Evolutionary conservation across 2,888 invertebrate species (phyloP), one percentile per base, ranked within the genome.

Genomic region (Dyspetes luteomarginatus): DNA sequence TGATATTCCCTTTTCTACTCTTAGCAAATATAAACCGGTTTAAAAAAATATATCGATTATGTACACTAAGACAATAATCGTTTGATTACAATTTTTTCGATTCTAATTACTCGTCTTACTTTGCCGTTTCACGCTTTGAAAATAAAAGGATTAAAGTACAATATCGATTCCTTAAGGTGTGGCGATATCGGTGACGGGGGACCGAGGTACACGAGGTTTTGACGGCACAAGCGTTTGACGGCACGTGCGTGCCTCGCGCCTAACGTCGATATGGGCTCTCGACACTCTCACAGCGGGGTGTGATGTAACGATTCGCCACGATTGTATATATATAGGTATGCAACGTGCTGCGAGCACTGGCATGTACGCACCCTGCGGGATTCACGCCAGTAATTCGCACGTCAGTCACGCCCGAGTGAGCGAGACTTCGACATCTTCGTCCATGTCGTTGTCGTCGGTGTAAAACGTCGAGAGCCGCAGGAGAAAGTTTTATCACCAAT

Each of bases 361-460:
- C 43, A 26, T n/a, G n/a, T n/a, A n/a, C 30, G 81, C 75, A 83
- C 82, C 82, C 83, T 64, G 73, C 64, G 58, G 73, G 85, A 84
- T 85, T 78, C 83, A 81, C 82, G 82, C 83, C 78, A 77, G 81
- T 88, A 85, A 88, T 89, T 89, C 88, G 86, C 87, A 87, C 89
- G 86, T 89, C 87, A 88, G 88, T 89, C 90, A 89, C 88, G 88
- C 88, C 86, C 85, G 87, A 88, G 85, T 83, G 87, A 85, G 83
- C 86, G 65, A 76, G 58, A 79, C 83, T 82, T 84, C 82, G 83
- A 83, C 81, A 83, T 71, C 78, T 50, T 71, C 67, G 56, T 71
- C 62, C 65, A 58, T 41, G 73, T 60, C 45, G 62, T 55, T 41
- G 69, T 67, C 77, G 69, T 50, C 17, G 73, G 62, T 56, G 68